A percentile compares a stretch with the other conserved stretches of the same genome.
These are phyloP conservation scores for Sitta carolinensis DNA, from an alignment of 2,797 vertebrate species.

Conservation along the genomic window DNA sequence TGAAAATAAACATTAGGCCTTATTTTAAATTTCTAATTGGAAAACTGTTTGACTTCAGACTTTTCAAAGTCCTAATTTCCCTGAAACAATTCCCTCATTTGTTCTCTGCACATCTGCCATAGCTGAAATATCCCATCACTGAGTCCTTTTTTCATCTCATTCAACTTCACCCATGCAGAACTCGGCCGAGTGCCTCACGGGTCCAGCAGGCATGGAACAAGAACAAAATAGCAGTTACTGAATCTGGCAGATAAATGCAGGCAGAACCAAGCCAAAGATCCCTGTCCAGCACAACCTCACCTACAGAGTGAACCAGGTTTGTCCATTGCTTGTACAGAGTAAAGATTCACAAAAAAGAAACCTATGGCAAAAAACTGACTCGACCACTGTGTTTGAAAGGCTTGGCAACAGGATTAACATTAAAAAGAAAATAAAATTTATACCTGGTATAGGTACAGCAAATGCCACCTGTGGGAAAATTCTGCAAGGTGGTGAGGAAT, in stretches of 20 bases:
- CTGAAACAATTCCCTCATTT: background rate
- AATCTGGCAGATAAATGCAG: background rate
- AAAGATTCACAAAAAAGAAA: background rate
- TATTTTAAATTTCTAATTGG: background rate
- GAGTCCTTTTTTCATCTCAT: background rate
- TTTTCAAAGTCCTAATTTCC: background rate
- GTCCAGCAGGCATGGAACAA: background rate
- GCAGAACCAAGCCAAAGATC: background rate
- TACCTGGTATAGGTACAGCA: background rate
- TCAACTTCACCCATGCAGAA: background rate
- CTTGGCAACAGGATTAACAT: background rate
- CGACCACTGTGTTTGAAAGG: background rate
- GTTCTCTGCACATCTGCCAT: background rate
- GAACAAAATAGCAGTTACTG: background rate
- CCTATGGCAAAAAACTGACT: background rate
- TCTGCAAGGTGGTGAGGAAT: background rate
- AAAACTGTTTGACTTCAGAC: background rate
- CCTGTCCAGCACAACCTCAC: background rate
- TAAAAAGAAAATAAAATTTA: no score
- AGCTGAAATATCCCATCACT: background rate
- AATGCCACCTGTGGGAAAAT: background rate
- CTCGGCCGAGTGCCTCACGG: fast-evolving
- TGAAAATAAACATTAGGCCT: background rate
- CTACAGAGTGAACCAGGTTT: background rate
- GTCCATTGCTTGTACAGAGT: background rate